Evolutionary conservation across 2,888 invertebrate species (phyloP).

Genomic region (Rapana venosa): DNA sequence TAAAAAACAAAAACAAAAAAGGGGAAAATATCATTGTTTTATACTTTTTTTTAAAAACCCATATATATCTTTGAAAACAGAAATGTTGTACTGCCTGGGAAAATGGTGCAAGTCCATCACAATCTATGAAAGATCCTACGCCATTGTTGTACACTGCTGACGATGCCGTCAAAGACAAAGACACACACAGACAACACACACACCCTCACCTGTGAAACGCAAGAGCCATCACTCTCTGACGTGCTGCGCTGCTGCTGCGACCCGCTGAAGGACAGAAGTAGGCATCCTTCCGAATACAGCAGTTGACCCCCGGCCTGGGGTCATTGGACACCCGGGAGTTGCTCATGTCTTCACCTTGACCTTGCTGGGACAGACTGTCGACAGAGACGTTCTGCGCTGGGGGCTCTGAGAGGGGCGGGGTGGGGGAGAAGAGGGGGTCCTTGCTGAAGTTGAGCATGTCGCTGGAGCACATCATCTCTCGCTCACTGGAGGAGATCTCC

Average conservation of each 20-base stretch:
- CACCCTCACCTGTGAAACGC: conserved; percentile 51
- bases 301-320: conserved; percentile 62
- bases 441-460: conserved; percentile 72
- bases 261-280: conserved; percentile 70
- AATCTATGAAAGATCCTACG: no score
- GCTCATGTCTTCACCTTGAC: conserved; percentile 51
- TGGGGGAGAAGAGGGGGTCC: conserved; percentile 73
- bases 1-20: no score
- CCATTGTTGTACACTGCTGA: no score
- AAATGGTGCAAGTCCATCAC: no score
- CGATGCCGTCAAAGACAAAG: no score
- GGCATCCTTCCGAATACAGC: conserved; percentile 69
- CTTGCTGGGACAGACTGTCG: conserved; percentile 54
- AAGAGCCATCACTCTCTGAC: conserved; percentile 67
- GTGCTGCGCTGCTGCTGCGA: conserved; percentile 65
- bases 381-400: conserved; percentile 48
- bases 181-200: no score
- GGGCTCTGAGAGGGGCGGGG: conserved; percentile 55
- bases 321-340: conserved; percentile 53
- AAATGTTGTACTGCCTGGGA: no score
- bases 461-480: conserved; percentile 73
- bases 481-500: conserved; percentile 71
- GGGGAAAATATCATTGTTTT: no score
- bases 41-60: no score
- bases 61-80: no score